Percentiles rank a stretch among this genome's conserved stretches.
These are phyloP conservation scores for Junonia oenone DNA, from an alignment of 2,888 invertebrate genomes.

Conservation along the genomic window DNA sequence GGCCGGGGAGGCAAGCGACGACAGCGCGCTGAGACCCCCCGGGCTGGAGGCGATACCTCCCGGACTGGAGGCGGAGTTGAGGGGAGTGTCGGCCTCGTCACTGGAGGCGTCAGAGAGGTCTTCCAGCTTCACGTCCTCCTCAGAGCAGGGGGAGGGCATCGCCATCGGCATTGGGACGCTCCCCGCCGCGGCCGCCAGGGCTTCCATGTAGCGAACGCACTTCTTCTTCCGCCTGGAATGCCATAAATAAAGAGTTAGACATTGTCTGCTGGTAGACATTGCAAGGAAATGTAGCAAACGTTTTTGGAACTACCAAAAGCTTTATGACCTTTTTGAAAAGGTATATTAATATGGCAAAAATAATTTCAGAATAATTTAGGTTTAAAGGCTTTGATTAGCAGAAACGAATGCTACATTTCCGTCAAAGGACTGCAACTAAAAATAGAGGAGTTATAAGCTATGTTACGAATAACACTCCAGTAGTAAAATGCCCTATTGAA, in stretches of 20 bases:
- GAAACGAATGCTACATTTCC: neutral
- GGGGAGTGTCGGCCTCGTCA: conserved; percentile 75
- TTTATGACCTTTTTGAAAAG: too few species aligned
- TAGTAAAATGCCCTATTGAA: neutral
- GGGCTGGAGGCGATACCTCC: conserved; percentile 70
- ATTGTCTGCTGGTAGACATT: too few species aligned
- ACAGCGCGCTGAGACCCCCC: conserved; percentile 70
- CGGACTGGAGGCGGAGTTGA: conserved; percentile 70
- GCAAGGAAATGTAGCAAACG: neutral
- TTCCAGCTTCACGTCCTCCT: conserved; percentile 84
- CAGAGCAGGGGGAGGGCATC: conserved; percentile 89
- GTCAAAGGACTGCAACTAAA: neutral
- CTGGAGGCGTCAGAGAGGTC: conserved; percentile 84
- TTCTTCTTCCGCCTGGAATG: conserved; percentile 95
- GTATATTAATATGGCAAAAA: neutral
- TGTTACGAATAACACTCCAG: neutral
- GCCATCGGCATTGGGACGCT: conserved; percentile 87
- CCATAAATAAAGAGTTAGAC: conserved; percentile 6
- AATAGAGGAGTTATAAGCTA: neutral
- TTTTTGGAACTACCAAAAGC: too few species aligned
- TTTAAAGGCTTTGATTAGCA: neutral
- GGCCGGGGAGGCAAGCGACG: conserved; percentile 86
- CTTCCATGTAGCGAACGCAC: conserved; percentile 97
- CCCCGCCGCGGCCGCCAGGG: conserved; percentile 83
- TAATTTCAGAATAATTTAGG: neutral